These are phyloP conservation scores for Neosalanx taihuensis DNA, from an alignment of 2,797 vertebrate species.

Conservation along the genomic window DNA sequence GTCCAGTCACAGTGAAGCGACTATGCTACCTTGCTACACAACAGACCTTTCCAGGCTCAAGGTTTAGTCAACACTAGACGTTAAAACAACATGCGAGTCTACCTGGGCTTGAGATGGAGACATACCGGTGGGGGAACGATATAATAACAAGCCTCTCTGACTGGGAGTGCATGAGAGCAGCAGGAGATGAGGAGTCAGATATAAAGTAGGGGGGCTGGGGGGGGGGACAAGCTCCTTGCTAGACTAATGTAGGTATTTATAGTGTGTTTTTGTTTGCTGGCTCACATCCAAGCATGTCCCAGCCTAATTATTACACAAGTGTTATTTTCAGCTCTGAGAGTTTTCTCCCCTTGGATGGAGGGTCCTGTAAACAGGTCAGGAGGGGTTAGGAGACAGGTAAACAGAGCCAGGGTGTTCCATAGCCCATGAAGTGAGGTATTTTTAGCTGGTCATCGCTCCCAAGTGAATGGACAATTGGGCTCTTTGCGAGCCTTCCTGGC, in stretches of 20 bases:
- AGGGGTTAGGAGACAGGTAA: conserved; percentile 70
- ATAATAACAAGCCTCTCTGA: conserved; percentile 58
- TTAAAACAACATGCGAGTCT: conserved; percentile 55
- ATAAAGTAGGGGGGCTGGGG: background rate
- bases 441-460: conserved; percentile 63
- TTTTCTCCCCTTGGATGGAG: conserved; percentile 54
- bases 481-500: conserved; percentile 72
- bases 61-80: conserved; percentile 46
- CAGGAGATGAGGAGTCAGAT: conserved; percentile 25
- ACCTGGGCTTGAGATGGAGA: conserved; percentile 41
- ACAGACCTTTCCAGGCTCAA: conserved; percentile 29
- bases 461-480: conserved; percentile 73
- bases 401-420: conserved; percentile 69
- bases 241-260: conserved; percentile 64
- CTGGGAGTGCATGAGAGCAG: conserved; percentile 38
- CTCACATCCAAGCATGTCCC: conserved; percentile 54
- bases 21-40: background rate
- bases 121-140: conserved; percentile 40
- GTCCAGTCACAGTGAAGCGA: background rate
- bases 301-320: conserved; percentile 68
- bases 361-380: conserved; percentile 73
- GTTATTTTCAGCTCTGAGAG: conserved; percentile 70
- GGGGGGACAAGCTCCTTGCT: conserved; percentile 34
- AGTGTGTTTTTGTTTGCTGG: conserved; percentile 73
- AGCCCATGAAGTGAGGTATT: conserved; percentile 64